Conservation (phyloP, 2,113 vertebrate species). For the Coryphaenoides rupestris region DNA sequence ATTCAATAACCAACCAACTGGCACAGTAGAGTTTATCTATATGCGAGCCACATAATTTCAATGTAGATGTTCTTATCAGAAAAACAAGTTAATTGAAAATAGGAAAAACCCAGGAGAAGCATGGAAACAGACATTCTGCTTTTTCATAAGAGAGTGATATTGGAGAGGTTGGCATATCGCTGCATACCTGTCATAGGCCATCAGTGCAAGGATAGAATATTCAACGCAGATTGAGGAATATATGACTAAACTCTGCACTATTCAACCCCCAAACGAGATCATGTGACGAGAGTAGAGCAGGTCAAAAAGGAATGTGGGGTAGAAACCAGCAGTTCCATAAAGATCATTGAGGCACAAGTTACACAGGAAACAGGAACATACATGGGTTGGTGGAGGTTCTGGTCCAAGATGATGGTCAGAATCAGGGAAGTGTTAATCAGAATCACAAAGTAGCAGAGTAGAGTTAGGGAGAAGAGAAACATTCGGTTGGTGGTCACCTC, state of each 20-base stretch:
- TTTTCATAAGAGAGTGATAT: conserved; percentile 18
- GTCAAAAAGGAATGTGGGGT: conserved; percentile 16
- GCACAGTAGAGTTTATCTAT: conserved; percentile 23
- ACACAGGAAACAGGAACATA: conserved; percentile 25
- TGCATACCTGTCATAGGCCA: conserved; percentile 26
- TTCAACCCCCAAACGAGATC: conserved; percentile 18
- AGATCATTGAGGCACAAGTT: conserved; percentile 21
- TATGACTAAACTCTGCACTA: conserved; percentile 16
- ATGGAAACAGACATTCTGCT: conserved; percentile 8
- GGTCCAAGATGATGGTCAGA: conserved; percentile 16
- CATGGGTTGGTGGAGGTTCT: conserved; percentile 27
- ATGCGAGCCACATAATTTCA: conserved; percentile 9
- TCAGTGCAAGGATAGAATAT: conserved; percentile 11
- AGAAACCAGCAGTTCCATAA: conserved; percentile 27
- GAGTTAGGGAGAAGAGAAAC: neutral
- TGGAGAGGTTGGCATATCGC: conserved; percentile 25
- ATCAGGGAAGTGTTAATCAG: conserved; percentile 16
- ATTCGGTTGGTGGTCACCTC: neutral
- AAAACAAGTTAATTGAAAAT: neutral
- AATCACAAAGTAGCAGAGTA: neutral
- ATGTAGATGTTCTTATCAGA: neutral
- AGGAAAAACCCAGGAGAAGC: conserved; percentile 1
- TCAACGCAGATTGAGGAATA: conserved; percentile 10
- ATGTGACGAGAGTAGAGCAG: conserved; percentile 3
- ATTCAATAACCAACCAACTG: conserved; percentile 2